phyloP scores from a whole-genome alignment of 2,113 vertebrate species.

The Tragulus kanchil region DNA sequence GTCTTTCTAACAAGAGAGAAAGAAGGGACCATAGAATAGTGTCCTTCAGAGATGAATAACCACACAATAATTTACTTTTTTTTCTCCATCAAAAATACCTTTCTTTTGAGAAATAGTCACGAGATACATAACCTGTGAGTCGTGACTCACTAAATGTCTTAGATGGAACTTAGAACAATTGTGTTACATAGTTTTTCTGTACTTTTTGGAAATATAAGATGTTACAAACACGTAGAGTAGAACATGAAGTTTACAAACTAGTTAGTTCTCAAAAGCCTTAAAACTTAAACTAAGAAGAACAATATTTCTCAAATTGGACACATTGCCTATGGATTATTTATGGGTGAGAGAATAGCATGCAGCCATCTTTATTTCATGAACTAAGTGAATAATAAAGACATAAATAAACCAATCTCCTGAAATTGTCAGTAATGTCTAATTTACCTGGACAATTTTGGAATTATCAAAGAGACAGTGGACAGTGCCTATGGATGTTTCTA shows the following conservation, averaged over 20 bases:
- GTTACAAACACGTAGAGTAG: neutral
- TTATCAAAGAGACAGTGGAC: neutral
- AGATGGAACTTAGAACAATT: neutral
- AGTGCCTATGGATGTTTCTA: neutral
- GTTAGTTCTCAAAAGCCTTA: neutral
- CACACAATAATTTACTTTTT: neutral
- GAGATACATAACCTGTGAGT: neutral
- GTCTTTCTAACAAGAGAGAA: neutral
- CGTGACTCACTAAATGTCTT: neutral
- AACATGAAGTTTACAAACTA: neutral
- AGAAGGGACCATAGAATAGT: neutral
- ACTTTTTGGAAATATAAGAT: neutral
- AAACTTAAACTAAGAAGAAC: neutral
- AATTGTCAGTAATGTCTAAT: neutral
- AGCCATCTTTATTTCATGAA: constrained; percentile 1
- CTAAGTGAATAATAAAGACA: neutral
- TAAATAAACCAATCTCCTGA: constrained; percentile 10
- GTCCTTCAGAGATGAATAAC: neutral
- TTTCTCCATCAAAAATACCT: neutral
- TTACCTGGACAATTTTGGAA: neutral
- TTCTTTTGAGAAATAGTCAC: neutral
- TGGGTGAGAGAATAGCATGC: constrained; percentile 33
- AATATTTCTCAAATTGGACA: neutral
- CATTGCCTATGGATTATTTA: neutral
- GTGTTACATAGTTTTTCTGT: neutral